Conservation (phyloP, 2,113 vertebrate species). For the Vombatus ursinus region DNA sequence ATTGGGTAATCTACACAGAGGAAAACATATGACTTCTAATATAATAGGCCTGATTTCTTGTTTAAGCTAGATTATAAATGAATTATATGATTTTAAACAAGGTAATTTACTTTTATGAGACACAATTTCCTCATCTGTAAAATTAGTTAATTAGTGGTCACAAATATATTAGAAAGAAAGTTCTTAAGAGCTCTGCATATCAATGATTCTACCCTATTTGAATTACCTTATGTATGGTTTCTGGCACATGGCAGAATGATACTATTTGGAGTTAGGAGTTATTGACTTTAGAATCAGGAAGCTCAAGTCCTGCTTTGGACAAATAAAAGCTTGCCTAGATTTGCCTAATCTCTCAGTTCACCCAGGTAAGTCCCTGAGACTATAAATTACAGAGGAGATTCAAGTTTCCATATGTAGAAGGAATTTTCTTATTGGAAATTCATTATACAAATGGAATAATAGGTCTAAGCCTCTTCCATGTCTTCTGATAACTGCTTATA, state of each 20-base stretch:
- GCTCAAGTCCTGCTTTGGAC: not conserved
- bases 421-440: not conserved
- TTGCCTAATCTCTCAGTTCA: not conserved
- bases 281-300: not conserved
- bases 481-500: not conserved
- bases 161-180: not conserved
- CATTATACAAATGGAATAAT: not conserved
- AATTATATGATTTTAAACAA: not conserved
- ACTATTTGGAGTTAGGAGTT: not conserved
- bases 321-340: not conserved
- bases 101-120: not conserved
- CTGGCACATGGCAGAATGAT: not conserved
- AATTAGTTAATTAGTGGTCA: not conserved
- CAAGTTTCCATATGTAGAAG: not conserved
- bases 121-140: not conserved
- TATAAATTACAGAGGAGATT: not conserved
- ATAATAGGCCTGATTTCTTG: not conserved
- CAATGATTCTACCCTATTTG: not conserved
- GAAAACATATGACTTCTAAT: not conserved
- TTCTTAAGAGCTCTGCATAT: not conserved
- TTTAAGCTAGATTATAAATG: not conserved
- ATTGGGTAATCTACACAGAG: not conserved
- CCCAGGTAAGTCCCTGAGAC: not conserved
- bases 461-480: not conserved
- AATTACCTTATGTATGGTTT: not conserved